Percentiles rank a stretch among this genome's conserved stretches.
Conservation (phyloP, 2,797 vertebrate species). For the Clamator glandarius region DNA sequence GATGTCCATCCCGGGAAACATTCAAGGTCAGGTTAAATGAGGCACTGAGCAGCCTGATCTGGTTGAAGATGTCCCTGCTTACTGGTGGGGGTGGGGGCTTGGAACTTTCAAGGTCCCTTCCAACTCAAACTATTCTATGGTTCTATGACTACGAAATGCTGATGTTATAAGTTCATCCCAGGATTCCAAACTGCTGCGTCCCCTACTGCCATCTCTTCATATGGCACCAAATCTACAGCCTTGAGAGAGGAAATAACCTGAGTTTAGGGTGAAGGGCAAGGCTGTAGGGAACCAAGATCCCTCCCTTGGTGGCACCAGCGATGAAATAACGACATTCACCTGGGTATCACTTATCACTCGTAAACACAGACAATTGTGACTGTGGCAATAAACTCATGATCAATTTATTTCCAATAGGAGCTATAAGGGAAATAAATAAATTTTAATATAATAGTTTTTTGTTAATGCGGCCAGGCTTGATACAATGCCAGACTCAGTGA, state of each 20-base stretch:
- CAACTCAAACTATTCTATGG: too few relatives aligned
- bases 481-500: not conserved
- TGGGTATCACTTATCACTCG: not conserved
- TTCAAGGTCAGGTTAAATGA: not conserved
- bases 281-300: not conserved
- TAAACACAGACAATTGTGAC: not conserved
- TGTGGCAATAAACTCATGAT: not conserved
- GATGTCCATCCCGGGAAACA: not conserved
- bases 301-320: not conserved
- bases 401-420: not conserved
- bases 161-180: not conserved
- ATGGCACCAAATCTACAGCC: not conserved
- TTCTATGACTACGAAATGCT: not conserved
- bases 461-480: not conserved
- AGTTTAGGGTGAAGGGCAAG: not conserved
- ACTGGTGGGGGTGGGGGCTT: too few relatives aligned
- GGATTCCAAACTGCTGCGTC: not conserved
- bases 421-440: not conserved
- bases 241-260: not conserved
- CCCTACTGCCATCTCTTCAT: not conserved
- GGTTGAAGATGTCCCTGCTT: too few relatives aligned
- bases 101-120: too few relatives aligned
- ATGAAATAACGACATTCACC: not conserved
- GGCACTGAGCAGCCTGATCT: not conserved
- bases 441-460: not conserved